Conservation (phyloP, 2,797 vertebrate species). For the Sebastes miniatus region DNA sequence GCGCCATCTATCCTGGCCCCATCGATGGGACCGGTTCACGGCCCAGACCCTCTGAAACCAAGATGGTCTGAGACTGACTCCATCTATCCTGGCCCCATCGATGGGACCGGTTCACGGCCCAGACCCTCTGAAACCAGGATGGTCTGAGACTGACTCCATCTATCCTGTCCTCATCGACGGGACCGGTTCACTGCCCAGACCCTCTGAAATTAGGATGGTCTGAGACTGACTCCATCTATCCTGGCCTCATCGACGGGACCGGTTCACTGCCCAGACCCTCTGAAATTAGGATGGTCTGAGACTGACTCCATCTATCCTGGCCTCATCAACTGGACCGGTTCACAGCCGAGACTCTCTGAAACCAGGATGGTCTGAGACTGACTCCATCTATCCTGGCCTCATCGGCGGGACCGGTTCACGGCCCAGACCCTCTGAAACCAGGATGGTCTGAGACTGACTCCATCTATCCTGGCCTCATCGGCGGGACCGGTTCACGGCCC, state of each 20-base stretch:
- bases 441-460: not conserved
- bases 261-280: constrained; percentile 15
- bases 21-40: constrained; percentile 53
- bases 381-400: constrained; percentile 61
- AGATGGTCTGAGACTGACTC: not conserved
- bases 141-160: no score
- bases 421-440: constrained; percentile 30
- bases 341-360: no score
- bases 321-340: no score
- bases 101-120: constrained; percentile 35
- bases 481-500: constrained; percentile 38
- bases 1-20: constrained; percentile 63
- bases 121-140: constrained; percentile 25
- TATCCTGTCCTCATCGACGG: constrained; percentile 19
- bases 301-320: no score
- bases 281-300: no score
- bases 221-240: no score
- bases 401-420: constrained; percentile 51
- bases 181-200: constrained; percentile 33
- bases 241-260: constrained; percentile 34
- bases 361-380: no score
- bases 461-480: constrained; percentile 3
- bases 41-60: constrained; percentile 31
- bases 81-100: not conserved
- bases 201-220: constrained; percentile 10